These are phyloP conservation scores for Podarcis lilfordi DNA, from an alignment of 2,797 vertebrate genomes.

Conservation along the genomic window DNA sequence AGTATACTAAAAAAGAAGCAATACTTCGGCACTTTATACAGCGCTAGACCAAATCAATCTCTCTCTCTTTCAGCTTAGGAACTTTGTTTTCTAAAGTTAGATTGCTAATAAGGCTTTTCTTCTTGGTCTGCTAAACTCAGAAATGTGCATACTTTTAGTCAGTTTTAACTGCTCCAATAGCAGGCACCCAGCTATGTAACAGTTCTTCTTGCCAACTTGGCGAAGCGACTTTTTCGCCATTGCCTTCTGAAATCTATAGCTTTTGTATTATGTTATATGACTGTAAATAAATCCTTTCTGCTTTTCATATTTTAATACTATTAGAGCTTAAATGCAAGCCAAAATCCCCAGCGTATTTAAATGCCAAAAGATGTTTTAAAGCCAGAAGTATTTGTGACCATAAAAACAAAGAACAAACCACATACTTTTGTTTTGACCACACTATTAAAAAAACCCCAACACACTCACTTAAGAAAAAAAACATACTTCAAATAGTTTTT, in stretches of 20 bases:
- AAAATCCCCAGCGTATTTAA: background rate
- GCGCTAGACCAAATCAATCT: background rate
- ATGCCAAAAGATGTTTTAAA: slow-evolving; percentile 36
- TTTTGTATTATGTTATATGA: slow-evolving; percentile 9
- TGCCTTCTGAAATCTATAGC: background rate
- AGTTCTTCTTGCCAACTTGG: background rate
- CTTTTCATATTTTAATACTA: slow-evolving; percentile 29
- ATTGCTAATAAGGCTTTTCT: background rate
- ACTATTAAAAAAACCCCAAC: slow-evolving; percentile 22
- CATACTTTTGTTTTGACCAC: slow-evolving; percentile 55
- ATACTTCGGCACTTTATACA: background rate
- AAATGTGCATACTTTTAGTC: background rate
- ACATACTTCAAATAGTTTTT: slow-evolving; percentile 73
- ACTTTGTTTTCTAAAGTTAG: background rate
- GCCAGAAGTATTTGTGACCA: slow-evolving; percentile 60
- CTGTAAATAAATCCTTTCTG: background rate
- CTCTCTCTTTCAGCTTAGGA: background rate
- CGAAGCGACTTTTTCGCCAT: background rate
- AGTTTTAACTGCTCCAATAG: background rate
- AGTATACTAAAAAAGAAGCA: background rate
- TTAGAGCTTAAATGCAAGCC: slow-evolving; percentile 34
- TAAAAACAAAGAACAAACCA: slow-evolving; percentile 33
- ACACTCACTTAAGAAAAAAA: slow-evolving; percentile 39
- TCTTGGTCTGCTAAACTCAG: background rate
- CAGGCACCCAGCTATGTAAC: background rate